phyloP scores from a whole-genome alignment of 2,797 vertebrate species.

The Thripadectes ignobilis region DNA sequence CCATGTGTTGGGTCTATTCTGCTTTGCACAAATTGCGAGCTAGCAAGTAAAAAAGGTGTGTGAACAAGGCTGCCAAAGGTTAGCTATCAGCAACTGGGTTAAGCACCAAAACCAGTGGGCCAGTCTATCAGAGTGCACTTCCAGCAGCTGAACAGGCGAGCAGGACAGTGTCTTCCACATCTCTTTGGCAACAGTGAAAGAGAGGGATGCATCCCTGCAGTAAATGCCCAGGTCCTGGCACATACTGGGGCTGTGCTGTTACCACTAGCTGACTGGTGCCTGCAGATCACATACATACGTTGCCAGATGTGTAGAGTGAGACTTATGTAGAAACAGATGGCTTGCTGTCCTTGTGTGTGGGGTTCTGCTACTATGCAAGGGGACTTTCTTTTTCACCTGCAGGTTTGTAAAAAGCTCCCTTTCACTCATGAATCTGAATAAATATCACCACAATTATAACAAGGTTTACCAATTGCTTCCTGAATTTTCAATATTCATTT shows the following conservation, averaged over 20 bases:
- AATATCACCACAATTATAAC: neutral
- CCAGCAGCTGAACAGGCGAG: neutral
- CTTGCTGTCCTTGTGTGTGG: accelerated
- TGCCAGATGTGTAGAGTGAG: neutral
- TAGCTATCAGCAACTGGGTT: neutral
- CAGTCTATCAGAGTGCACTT: neutral
- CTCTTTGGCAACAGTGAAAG: neutral
- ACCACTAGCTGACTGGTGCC: neutral
- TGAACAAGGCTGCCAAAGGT: neutral
- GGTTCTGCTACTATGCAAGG: neutral
- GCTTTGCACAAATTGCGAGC: neutral
- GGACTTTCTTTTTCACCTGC: neutral
- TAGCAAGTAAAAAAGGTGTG: accelerated
- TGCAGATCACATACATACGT: neutral
- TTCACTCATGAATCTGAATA: neutral
- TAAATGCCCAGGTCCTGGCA: accelerated
- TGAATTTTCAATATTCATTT: slow-evolving; percentile 18
- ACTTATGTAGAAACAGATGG: accelerated
- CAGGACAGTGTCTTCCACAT: accelerated
- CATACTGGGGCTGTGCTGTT: neutral
- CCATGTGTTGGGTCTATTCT: neutral
- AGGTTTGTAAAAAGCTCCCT: neutral
- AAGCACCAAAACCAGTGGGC: neutral
- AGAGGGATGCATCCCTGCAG: accelerated
- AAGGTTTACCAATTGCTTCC: neutral